Evolutionary conservation across 2,797 vertebrate genomes (phyloP).

Genomic region (Acanthurus tractus): DNA sequence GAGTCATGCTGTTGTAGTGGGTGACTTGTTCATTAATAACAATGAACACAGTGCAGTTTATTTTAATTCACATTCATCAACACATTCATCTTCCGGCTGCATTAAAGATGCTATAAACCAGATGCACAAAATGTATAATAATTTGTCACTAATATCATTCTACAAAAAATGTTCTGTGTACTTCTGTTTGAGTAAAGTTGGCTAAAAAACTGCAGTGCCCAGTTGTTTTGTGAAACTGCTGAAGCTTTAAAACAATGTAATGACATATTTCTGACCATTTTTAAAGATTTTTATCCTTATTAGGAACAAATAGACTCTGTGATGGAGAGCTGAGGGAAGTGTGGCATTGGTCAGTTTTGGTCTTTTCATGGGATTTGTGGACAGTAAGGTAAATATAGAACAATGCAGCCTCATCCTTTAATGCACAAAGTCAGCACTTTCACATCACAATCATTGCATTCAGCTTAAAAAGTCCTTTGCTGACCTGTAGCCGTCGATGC

Average conservation of each 20-base stretch:
- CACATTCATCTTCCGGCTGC: neutral
- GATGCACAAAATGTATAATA: constrained; percentile 1
- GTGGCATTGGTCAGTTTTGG: neutral
- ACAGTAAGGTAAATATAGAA: constrained; percentile 19
- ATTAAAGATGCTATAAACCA: neutral
- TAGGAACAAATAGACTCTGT: no score
- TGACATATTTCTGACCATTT: no score
- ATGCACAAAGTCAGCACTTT: constrained; percentile 30
- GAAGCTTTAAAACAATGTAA: neutral
- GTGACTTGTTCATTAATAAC: neutral
- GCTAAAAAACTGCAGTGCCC: neutral
- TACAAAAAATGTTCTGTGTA: neutral
- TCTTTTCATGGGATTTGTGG: constrained; percentile 15
- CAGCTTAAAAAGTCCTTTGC: constrained; percentile 38
- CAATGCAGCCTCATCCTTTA: constrained; percentile 9
- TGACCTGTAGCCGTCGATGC: constrained; percentile 97
- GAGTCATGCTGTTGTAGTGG: neutral
- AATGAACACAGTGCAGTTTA: neutral
- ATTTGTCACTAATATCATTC: neutral
- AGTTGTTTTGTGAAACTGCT: neutral
- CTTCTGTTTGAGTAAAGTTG: neutral
- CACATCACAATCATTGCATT: neutral
- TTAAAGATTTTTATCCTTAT: no score
- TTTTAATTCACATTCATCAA: neutral
- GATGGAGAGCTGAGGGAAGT: no score